These are phyloP conservation scores for Drosophila serrata DNA, from an alignment of 1,140 invertebrate species.

Conservation along the genomic window DNA sequence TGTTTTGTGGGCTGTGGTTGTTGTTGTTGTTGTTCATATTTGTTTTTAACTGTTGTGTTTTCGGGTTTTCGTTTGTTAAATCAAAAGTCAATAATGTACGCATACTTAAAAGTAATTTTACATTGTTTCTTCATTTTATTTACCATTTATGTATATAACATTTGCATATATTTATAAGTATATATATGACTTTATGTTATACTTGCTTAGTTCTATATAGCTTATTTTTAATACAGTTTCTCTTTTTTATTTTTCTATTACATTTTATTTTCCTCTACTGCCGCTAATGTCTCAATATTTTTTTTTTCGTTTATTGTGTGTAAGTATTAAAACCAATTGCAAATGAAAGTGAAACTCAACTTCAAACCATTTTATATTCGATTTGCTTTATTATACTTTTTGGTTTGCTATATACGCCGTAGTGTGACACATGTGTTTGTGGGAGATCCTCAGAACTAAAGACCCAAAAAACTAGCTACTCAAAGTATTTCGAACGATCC, in stretches of 20 bases:
- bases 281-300: conserved; percentile 42
- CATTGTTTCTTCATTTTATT: conserved; percentile 55
- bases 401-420: conserved; percentile 32
- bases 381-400: conserved; percentile 30
- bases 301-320: conserved; percentile 25
- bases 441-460: conserved; percentile 45
- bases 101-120: conserved; percentile 69
- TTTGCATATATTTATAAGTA: conserved; percentile 53
- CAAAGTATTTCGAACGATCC: conserved; percentile 8
- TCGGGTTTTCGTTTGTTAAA: conserved; percentile 23
- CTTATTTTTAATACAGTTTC: conserved; percentile 54
- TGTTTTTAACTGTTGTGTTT: conserved; percentile 13
- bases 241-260: conserved; percentile 40
- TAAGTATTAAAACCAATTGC: conserved; percentile 55
- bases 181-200: conserved; percentile 69
- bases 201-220: conserved; percentile 58
- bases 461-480: conserved; percentile 21
- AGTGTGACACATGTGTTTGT: conserved; percentile 34
- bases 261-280: conserved; percentile 48
- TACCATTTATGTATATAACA: conserved; percentile 73
- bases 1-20: conserved; percentile 16
- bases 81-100: conserved; percentile 54
- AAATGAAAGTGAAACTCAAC: conserved; percentile 53
- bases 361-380: conserved; percentile 36
- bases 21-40: neutral